Evolutionary conservation across 2,113 vertebrate species (phyloP).

Genomic region (Hemicordylus capensis): DNA sequence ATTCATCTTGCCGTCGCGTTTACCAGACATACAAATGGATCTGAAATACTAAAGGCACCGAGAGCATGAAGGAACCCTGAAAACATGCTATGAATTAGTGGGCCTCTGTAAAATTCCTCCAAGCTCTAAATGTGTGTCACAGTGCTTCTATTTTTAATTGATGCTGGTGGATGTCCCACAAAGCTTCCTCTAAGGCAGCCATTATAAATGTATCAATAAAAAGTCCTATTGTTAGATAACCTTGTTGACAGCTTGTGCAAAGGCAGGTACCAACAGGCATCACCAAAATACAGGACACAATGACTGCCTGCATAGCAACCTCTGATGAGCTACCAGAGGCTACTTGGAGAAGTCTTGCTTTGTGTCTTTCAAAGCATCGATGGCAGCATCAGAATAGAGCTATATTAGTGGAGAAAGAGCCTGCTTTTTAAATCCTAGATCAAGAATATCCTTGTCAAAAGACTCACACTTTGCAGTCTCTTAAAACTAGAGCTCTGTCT

Average conservation of each 20-base stretch:
- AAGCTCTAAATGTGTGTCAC: background rate
- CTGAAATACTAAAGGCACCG: background rate
- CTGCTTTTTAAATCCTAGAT: background rate
- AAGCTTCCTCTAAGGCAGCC: constrained; percentile 20
- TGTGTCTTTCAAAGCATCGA: background rate
- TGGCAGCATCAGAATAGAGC: fast-evolving
- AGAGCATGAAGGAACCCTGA: background rate
- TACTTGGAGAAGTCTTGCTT: background rate
- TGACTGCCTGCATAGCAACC: constrained; percentile 34
- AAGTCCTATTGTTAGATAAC: constrained; percentile 35
- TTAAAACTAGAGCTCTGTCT: background rate
- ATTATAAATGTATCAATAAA: constrained; percentile 43
- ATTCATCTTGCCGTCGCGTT: background rate
- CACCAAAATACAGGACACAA: fast-evolving
- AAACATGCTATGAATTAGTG: constrained; percentile 22
- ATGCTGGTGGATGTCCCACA: constrained; percentile 49
- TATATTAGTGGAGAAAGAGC: background rate
- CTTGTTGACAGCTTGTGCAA: constrained; percentile 37
- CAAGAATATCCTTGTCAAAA: background rate
- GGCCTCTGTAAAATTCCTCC: constrained; percentile 18
- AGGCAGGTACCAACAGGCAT: background rate
- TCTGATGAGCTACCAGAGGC: background rate
- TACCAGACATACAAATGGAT: constrained; percentile 16
- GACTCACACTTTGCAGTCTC: background rate
- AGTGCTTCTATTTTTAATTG: constrained; percentile 22